phyloP scores from a whole-genome alignment of 2,797 vertebrate genomes.

The Liparis tanakae region DNA sequence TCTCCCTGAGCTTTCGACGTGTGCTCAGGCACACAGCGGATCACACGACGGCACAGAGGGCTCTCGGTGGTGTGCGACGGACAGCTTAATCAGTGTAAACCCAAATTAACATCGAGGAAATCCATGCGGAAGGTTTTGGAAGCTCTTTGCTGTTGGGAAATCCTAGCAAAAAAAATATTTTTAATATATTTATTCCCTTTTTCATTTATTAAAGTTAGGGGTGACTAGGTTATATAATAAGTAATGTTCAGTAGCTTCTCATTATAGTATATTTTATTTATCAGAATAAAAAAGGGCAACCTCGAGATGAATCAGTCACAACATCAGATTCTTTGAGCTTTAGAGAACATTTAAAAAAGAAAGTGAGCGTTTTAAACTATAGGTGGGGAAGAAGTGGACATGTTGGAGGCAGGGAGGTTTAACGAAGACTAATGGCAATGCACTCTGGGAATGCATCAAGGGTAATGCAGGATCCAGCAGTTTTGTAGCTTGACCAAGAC shows the following conservation, averaged over 20 bases:
- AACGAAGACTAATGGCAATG: constrained; percentile 1
- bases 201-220: constrained; percentile 21
- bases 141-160: constrained; percentile 51
- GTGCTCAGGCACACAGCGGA: constrained; percentile 45
- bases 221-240: constrained; percentile 14
- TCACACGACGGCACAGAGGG: constrained; percentile 49
- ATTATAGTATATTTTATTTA: background rate
- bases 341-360: background rate
- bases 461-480: background rate
- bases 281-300: background rate
- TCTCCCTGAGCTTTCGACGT: constrained; percentile 64
- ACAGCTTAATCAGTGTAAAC: constrained; percentile 79
- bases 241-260: background rate
- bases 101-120: constrained; percentile 74
- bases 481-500: constrained; percentile 1
- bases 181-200: too few species aligned
- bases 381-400: background rate
- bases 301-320: background rate
- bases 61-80: constrained; percentile 61
- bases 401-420: background rate
- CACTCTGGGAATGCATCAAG: background rate
- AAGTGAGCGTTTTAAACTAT: background rate
- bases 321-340: background rate
- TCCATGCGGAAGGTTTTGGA: constrained; percentile 42
- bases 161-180: constrained; percentile 53